Evolutionary conservation across 2,888 invertebrate species (phyloP).

Genomic region (Folsomia candida): DNA sequence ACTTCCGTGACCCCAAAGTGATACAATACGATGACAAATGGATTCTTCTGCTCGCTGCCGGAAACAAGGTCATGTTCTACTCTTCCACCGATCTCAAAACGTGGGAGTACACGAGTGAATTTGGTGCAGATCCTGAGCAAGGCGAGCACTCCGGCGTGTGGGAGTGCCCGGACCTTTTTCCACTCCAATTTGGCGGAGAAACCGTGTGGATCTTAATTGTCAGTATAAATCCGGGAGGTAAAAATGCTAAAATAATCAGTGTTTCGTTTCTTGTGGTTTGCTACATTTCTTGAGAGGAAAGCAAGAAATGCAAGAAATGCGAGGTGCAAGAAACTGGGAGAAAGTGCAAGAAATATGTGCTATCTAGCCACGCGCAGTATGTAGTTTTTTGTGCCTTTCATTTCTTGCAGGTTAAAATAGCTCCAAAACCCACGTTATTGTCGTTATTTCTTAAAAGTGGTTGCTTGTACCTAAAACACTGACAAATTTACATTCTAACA

Average conservation of each 20-base stretch:
- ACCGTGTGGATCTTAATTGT: constrained; percentile 44
- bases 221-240: constrained; percentile 34
- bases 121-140: constrained; percentile 33
- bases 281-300: too few species aligned
- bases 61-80: constrained; percentile 37
- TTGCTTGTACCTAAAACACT: neutral
- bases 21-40: constrained; percentile 19
- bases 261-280: too few species aligned
- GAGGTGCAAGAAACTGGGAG: too few species aligned
- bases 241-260: too few species aligned
- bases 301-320: too few species aligned
- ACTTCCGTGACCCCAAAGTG: constrained; percentile 48
- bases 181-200: constrained; percentile 14
- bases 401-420: too few species aligned
- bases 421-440: too few species aligned
- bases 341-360: too few species aligned
- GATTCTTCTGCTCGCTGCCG: constrained; percentile 41
- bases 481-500: neutral
- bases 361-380: too few species aligned
- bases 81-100: constrained; percentile 28
- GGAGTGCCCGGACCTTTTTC: constrained; percentile 47
- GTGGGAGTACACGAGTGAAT: constrained; percentile 38
- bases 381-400: too few species aligned
- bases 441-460: too few species aligned
- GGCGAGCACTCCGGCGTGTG: constrained; percentile 42